Evolutionary conservation across 2,888 invertebrate genomes (phyloP).

Genomic region (Molanna angustata): DNA sequence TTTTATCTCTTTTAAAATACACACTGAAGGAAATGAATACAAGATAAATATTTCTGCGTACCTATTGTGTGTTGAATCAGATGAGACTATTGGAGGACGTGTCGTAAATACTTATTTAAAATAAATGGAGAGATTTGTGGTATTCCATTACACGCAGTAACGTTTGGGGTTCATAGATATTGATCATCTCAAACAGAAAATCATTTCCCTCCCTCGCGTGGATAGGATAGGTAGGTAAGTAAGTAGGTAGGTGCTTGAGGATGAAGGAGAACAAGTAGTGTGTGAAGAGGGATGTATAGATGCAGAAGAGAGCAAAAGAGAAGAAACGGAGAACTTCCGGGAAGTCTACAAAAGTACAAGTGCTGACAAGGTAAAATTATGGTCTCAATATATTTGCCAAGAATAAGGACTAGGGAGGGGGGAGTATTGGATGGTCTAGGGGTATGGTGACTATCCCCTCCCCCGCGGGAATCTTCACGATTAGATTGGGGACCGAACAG

Average conservation of each 20-base stretch:
- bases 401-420: slow-evolving; percentile 18
- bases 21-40: too few species aligned
- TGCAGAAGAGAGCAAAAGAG: neutral
- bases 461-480: slow-evolving; percentile 34
- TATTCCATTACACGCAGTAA: too few species aligned
- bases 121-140: too few species aligned
- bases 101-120: too few species aligned
- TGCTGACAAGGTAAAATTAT: slow-evolving; percentile 34
- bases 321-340: slow-evolving; percentile 20
- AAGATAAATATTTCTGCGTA: too few species aligned
- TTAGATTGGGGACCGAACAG: slow-evolving; percentile 32
- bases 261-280: too few species aligned
- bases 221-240: too few species aligned
- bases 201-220: neutral
- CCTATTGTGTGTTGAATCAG: too few species aligned
- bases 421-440: slow-evolving; percentile 27
- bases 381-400: slow-evolving; percentile 33
- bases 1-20: too few species aligned
- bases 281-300: slow-evolving; percentile 7
- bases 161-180: too few species aligned
- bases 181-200: neutral
- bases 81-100: too few species aligned
- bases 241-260: slow-evolving; percentile 33
- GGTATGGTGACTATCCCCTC: slow-evolving; percentile 32
- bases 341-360: slow-evolving; percentile 33